Base-by-base conservation (phyloP, 64 coral and sea anemone species). In the Anthopleura sola region DNA sequence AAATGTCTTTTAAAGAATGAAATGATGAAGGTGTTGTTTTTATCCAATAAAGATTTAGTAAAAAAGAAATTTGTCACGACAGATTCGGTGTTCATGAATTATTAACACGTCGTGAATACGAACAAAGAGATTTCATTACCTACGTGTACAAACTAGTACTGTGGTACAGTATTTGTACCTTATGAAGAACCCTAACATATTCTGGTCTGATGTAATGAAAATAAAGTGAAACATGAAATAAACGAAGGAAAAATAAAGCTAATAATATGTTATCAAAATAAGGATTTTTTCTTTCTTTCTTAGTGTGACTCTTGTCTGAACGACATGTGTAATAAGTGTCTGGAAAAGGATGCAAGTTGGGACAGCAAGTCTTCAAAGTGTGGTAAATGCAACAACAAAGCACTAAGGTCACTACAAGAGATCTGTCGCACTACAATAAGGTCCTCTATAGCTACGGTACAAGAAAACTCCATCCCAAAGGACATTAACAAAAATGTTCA, bases 401-500 rank as follows among this genome's bases (percentile, higher is more conserved):
- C 54, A 12, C 75, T 91, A 7, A 84, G 84, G 36, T 56, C 89
- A 24, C 48, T 91, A 29, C 83, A 86, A 37, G 89, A 91, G 32
- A 91, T 91, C 20, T 91, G 89, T 23, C 83, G 89, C 9, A 86
- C 74, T 37, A 49, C 84, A 14, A 91, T 91, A 28, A 86, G 84
- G 18, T 83, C 75, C 34, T 84, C 84, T 9, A 80, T 86, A 56
- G 75, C 26, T 68, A 16, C 53, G 36, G 60, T 80, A 68, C 89
- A 86, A 60, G 82, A 83, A 60, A 60, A 49, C 26, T 37, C 32
- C 20, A 28, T 36, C 82, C 58, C 89, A 86, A 86, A 37, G 32
- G 83, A 91, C 28, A 91, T 91, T 37, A 82, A 91, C 55, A 76
- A 62, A 33, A 91, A 91, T 82, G 78, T 91, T 17, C 37, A 91